Conservation (phyloP, 2,888 invertebrate genomes). For the Sinodicranocentrus sp. region DNA sequence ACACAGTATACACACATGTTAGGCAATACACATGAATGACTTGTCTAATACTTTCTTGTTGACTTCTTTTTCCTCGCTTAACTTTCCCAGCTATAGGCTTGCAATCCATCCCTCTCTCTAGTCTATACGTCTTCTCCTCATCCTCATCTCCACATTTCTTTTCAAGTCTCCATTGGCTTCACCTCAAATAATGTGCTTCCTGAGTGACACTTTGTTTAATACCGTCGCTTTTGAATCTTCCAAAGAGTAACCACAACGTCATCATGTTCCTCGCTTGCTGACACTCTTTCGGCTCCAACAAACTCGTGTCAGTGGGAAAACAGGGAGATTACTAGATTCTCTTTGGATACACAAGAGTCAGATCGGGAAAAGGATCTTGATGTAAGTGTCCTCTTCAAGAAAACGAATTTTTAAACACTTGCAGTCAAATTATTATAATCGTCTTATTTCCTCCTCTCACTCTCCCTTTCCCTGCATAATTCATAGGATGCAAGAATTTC, state of each 20-base stretch:
- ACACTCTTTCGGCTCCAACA: too few species aligned
- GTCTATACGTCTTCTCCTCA: slow-evolving; percentile 33
- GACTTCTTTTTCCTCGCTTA: slow-evolving; percentile 65
- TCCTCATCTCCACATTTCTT: slow-evolving; percentile 57
- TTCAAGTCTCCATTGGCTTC: slow-evolving; percentile 62
- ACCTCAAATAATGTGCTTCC: slow-evolving; percentile 69
- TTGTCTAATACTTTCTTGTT: slow-evolving; percentile 69
- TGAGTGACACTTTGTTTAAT: slow-evolving; percentile 71
- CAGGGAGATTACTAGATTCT: too few species aligned
- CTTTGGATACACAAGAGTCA: too few species aligned
- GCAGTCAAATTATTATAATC: too few species aligned
- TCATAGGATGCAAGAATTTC: too few species aligned
- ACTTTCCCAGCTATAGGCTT: slow-evolving; percentile 16
- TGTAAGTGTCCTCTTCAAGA: too few species aligned
- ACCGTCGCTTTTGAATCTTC: slow-evolving; percentile 62
- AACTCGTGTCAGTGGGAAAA: too few species aligned
- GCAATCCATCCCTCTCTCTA: slow-evolving; percentile 42
- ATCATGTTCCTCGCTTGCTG: slow-evolving; percentile 52
- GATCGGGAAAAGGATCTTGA: too few species aligned
- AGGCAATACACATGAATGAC: slow-evolving; percentile 60
- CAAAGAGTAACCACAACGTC: slow-evolving; percentile 58
- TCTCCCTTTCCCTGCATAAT: too few species aligned
- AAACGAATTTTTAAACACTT: too few species aligned
- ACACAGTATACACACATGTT: slow-evolving; percentile 21
- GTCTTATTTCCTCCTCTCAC: too few species aligned